A percentile compares a stretch with the other conserved stretches of the same genome.
phyloP scores from a whole-genome alignment of 2,888 invertebrate genomes.

The Cryptosula pallasiana region DNA sequence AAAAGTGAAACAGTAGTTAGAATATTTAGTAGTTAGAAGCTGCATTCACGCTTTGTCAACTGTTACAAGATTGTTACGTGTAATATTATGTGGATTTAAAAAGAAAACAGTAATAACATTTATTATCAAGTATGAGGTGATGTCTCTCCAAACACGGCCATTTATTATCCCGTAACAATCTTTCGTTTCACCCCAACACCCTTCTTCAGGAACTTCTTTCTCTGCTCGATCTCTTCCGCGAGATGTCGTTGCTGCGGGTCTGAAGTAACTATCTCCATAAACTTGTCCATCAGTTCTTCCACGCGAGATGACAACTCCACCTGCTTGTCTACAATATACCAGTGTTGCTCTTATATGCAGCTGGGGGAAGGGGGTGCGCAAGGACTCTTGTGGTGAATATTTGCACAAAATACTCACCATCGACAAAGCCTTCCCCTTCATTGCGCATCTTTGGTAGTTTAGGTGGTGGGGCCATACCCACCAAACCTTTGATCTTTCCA shows the following conservation, averaged over 20 bases:
- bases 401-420: conserved; percentile 13
- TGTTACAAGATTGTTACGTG: too few species aligned
- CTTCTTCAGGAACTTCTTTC: conserved; percentile 21
- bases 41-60: too few species aligned
- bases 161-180: conserved; percentile 17
- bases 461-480: conserved; percentile 7
- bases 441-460: neutral
- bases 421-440: conserved; percentile 19
- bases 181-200: conserved; percentile 15
- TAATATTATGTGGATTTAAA: too few species aligned
- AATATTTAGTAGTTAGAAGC: too few species aligned
- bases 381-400: too few species aligned
- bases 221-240: conserved; percentile 20
- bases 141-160: too few species aligned
- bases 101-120: too few species aligned
- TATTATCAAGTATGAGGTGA: too few species aligned
- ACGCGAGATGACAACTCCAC: conserved; percentile 23
- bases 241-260: conserved; percentile 14
- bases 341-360: too few species aligned
- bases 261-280: conserved; percentile 10
- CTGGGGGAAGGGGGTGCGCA: too few species aligned
- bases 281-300: conserved; percentile 24
- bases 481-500: neutral
- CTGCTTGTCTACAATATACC: conserved; percentile 3
- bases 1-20: too few species aligned